Conservation (phyloP, 2,888 invertebrate species). For the Heliothis peltigera region DNA sequence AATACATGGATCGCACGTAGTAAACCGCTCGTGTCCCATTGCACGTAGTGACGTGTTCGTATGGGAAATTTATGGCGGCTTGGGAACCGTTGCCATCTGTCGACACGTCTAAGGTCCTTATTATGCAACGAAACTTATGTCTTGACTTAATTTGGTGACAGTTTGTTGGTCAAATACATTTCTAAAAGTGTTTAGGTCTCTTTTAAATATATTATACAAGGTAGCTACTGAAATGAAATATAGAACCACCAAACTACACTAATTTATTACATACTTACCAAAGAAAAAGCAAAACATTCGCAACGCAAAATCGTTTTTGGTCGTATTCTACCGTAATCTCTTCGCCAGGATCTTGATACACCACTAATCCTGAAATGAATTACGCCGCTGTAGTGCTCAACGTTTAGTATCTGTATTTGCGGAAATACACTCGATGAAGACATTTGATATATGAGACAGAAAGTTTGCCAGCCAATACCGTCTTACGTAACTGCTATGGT, state of each 20-base stretch:
- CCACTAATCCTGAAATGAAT: slow-evolving; percentile 59
- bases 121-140: slow-evolving; percentile 1
- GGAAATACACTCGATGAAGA: slow-evolving; percentile 43
- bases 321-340: slow-evolving; percentile 46
- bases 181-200: too few species aligned
- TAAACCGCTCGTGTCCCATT: background rate
- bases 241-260: background rate
- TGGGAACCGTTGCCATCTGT: slow-evolving; percentile 10
- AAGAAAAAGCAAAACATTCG: slow-evolving; percentile 17
- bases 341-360: slow-evolving; percentile 33
- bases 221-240: too few species aligned
- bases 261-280: slow-evolving; percentile 13
- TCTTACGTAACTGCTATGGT: slow-evolving; percentile 8
- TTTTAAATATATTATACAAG: too few species aligned
- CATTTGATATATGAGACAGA: slow-evolving; percentile 32
- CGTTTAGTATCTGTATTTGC: slow-evolving; percentile 50
- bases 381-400: slow-evolving; percentile 36
- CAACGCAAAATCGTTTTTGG: slow-evolving; percentile 14
- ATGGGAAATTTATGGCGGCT: slow-evolving; percentile 3
- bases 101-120: slow-evolving; percentile 3
- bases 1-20: background rate
- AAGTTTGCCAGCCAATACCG: slow-evolving; percentile 24
- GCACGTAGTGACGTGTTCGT: background rate
- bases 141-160: background rate
- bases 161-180: background rate